A percentile compares a stretch with the other conserved stretches of the same genome.
Conservation (phyloP, 2,888 invertebrate species). For the Cheilosia variabilis region DNA sequence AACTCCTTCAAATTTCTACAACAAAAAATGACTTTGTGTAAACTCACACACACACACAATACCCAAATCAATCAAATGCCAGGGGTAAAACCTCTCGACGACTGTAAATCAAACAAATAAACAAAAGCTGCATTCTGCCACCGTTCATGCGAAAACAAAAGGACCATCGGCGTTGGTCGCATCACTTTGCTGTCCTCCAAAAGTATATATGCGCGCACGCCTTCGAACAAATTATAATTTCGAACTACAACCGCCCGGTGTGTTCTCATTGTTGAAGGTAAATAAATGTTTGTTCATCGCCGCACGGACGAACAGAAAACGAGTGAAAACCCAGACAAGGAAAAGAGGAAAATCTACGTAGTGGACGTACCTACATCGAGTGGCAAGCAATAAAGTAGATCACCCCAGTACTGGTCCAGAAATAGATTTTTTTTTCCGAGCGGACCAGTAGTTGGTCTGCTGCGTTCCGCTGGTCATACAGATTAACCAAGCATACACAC, state of each 20-base stretch:
- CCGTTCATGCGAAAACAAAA: not conserved
- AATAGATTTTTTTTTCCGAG: slow-evolving; percentile 8
- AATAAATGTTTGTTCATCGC: slow-evolving; percentile 1
- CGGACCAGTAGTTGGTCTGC: not conserved
- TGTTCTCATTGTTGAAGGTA: slow-evolving; percentile 4
- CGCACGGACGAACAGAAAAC: not conserved
- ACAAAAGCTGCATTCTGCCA: not conserved
- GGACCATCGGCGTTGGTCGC: not conserved
- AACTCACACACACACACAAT: not conserved
- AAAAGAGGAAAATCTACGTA: not conserved
- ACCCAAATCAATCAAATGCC: not conserved
- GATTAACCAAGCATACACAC: not conserved
- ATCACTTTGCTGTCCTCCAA: not conserved
- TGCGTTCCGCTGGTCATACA: slow-evolving; percentile 13
- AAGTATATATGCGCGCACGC: slow-evolving; percentile 1
- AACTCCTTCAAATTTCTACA: not conserved
- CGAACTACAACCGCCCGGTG: slow-evolving; percentile 3
- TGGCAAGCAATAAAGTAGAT: slow-evolving; percentile 9
- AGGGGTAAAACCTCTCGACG: not conserved
- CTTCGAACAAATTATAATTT: slow-evolving; percentile 13
- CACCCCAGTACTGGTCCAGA: slow-evolving; percentile 23
- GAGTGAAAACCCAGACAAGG: not conserved
- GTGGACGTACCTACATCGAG: not conserved
- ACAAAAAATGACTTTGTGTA: not conserved
- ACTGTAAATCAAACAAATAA: not conserved